Base-by-base conservation (phyloP, 2,888 invertebrate genomes). In the Tenthredo livida region DNA sequence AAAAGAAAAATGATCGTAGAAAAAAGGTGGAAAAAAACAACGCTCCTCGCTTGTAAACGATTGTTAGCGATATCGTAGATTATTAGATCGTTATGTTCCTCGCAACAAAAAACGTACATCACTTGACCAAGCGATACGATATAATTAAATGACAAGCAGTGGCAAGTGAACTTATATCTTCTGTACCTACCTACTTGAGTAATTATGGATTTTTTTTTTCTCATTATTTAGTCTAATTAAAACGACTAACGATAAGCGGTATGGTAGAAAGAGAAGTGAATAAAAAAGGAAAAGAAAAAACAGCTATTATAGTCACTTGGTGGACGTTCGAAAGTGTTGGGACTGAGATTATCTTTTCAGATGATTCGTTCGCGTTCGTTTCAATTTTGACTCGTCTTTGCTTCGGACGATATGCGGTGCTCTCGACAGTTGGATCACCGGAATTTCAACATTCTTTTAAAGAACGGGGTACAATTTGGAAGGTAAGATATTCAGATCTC, bases 361-460 rank as follows among this genome's bases (percentile, higher is more conserved):
- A 80, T 80, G 80, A 80, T 80, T 80, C 80, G 80, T 80, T 80
- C 61, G 61, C 80, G 80, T 80, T 80, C 17, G 61, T 80, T 80
- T 61, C 80, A 80, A 80, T 80, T 80, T 80, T 61, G 61, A 80
- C 37, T 61, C 80, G 40, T 80, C 58, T 61, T 80, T 40, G 61
- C 21, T 61, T 61, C 61, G 17, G 58, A 61, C 21, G 40, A 40
- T 50, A 37, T n/a, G 33, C 29, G 33, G 50, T 29, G 50, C 10
- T 40, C 72, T n/a, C 43, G 77, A n/a, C 54, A 50, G 80, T 83
- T 67, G 83, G 47, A 83, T 67, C 80, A 83, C 80, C 80, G 65
- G 83, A 83, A 83, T 83, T 83, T 83, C 83, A 83, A 83, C 83
- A 83, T 83, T 83, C 83, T 83, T 83, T 40, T 33, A 83, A 83